phyloP scores from a whole-genome alignment of 2,888 invertebrate genomes.

The Neoitamus cyanurus region DNA sequence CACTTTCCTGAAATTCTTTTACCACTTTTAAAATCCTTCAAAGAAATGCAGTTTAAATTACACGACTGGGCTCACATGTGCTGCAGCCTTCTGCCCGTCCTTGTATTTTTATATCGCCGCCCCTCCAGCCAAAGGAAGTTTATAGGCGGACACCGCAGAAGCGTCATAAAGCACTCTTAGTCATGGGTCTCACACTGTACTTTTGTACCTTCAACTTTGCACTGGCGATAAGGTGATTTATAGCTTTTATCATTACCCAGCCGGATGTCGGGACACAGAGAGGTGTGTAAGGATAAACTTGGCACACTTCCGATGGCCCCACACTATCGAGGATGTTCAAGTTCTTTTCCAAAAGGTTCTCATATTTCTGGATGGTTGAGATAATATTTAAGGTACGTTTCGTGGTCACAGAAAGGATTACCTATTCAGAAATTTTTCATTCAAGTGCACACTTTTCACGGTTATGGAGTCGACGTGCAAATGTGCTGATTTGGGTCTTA shows the following conservation, averaged over 20 bases:
- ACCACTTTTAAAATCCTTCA: neutral
- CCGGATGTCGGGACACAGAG: constrained; percentile 38
- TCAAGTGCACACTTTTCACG: too few species aligned
- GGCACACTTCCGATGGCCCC: constrained; percentile 28
- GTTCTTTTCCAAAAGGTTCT: constrained; percentile 2
- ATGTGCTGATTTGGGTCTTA: too few species aligned
- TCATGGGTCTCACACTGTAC: neutral
- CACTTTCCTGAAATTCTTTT: neutral
- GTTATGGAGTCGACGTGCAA: too few species aligned
- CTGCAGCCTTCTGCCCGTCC: neutral
- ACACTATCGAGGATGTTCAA: constrained; percentile 19
- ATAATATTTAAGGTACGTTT: neutral
- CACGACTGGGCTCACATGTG: neutral
- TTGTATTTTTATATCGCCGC: neutral
- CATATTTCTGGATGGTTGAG: neutral
- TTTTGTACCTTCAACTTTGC: constrained; percentile 36
- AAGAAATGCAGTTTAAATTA: neutral
- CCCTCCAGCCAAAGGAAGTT: neutral
- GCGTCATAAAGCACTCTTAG: neutral
- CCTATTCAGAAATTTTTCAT: neutral
- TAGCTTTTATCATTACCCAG: constrained; percentile 32
- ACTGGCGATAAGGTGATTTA: constrained; percentile 45
- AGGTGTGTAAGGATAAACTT: constrained; percentile 42
- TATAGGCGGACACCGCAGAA: neutral
- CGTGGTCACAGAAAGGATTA: neutral